phyloP scores from a whole-genome alignment of 1,140 invertebrate species.

The Mercenaria mercenaria region DNA sequence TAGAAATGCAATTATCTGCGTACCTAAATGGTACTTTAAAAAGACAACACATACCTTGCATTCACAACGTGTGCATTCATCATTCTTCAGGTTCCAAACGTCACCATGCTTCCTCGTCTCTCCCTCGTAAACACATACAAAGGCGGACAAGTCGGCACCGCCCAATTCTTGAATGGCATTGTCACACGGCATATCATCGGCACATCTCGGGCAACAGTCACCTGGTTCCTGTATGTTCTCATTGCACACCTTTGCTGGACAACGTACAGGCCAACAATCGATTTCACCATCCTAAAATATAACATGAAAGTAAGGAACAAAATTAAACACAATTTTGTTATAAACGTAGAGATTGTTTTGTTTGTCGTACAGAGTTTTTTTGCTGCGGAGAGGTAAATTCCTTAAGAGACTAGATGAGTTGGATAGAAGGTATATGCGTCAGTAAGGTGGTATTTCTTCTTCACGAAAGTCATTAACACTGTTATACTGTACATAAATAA shows the following conservation, averaged over 20 bases:
- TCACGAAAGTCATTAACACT: too few species aligned
- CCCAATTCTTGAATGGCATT: constrained; percentile 66
- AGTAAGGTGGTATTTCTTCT: too few species aligned
- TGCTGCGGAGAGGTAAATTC: too few species aligned
- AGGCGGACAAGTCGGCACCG: constrained; percentile 71
- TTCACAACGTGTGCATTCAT: constrained; percentile 91
- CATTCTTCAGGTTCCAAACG: constrained; percentile 84
- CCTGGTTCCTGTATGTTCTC: constrained; percentile 88
- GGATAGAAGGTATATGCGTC: too few species aligned
- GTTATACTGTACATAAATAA: too few species aligned
- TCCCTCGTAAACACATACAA: constrained; percentile 73
- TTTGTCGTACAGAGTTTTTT: too few species aligned
- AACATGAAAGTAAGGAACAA: not conserved
- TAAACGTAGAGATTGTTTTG: too few species aligned
- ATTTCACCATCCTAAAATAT: constrained; percentile 92
- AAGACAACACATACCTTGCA: constrained; percentile 90
- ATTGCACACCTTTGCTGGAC: constrained; percentile 91
- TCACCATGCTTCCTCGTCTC: constrained; percentile 73
- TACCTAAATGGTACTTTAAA: too few species aligned
- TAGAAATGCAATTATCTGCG: too few species aligned
- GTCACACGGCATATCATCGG: constrained; percentile 88
- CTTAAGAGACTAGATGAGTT: too few species aligned
- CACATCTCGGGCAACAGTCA: constrained; percentile 91
- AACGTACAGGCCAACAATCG: constrained; percentile 95
- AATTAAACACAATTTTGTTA: too few species aligned